Evolutionary conservation across 2,113 vertebrate genomes (phyloP).

Genomic region (Tenrec ecaudatus): DNA sequence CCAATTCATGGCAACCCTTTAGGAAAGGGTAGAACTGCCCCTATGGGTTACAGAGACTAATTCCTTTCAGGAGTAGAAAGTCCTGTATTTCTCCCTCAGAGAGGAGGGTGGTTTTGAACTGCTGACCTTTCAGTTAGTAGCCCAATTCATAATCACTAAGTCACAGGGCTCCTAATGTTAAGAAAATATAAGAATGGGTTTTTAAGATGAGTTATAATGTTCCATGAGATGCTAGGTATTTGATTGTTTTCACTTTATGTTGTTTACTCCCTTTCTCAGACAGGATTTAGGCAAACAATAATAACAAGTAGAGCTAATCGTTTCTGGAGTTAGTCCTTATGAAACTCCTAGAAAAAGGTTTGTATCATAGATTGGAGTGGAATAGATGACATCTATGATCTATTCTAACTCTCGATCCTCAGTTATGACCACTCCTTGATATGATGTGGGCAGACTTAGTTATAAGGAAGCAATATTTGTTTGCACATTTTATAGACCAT

Average conservation of each 20-base stretch:
- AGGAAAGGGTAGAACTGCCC: too few species aligned
- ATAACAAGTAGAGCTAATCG: not conserved
- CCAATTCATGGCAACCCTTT: too few species aligned
- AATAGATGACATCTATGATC: not conserved
- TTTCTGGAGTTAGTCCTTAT: not conserved
- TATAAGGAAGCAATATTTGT: too few species aligned
- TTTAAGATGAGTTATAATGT: not conserved
- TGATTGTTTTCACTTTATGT: not conserved
- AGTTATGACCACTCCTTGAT: not conserved
- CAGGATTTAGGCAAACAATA: not conserved
- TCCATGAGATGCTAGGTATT: not conserved
- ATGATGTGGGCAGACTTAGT: fast-evolving
- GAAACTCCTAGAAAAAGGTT: not conserved
- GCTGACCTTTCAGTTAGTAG: too few species aligned
- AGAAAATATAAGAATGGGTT: not conserved
- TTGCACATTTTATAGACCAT: too few species aligned
- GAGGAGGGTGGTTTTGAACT: too few species aligned
- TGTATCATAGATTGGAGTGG: not conserved
- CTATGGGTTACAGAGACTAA: too few species aligned
- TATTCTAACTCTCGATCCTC: not conserved
- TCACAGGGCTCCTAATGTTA: not conserved
- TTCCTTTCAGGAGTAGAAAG: too few species aligned
- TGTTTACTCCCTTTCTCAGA: not conserved
- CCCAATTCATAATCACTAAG: too few species aligned
- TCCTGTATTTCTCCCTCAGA: too few species aligned